A percentile compares a stretch with the other conserved stretches of the same genome.
These are phyloP conservation scores for Oscheius sp. DNA, from an alignment of 2,888 invertebrate species.

Conservation along the genomic window DNA sequence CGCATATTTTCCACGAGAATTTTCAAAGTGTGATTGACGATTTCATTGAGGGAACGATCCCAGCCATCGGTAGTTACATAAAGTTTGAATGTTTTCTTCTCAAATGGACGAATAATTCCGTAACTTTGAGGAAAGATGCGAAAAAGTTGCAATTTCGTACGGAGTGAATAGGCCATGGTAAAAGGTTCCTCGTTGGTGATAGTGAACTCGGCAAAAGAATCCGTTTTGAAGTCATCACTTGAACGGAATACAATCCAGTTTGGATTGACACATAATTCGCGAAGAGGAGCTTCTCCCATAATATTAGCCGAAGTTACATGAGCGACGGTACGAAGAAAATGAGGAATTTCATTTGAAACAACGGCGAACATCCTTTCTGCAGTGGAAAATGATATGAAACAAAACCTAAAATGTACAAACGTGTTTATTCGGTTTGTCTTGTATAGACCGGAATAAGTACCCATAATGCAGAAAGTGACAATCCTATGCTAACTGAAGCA, in stretches of 20 bases:
- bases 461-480: neutral
- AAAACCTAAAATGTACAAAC: no score
- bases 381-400: no score
- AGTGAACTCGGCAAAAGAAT: conserved; percentile 38
- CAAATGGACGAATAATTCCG: conserved; percentile 12
- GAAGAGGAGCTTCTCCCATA: neutral
- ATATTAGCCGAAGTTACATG: neutral
- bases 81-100: conserved; percentile 29
- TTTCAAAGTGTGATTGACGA: conserved; percentile 38
- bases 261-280: conserved; percentile 1
- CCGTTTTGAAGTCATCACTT: conserved; percentile 36
- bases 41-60: conserved; percentile 39
- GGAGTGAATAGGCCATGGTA: conserved; percentile 41
- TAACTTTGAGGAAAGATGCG: neutral
- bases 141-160: conserved; percentile 28
- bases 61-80: conserved; percentile 45
- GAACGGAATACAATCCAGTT: conserved; percentile 45
- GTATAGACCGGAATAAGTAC: neutral
- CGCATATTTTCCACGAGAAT: conserved; percentile 43
- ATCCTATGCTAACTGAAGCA: neutral
- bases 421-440: no score
- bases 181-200: conserved; percentile 44
- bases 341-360: neutral
- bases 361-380: no score
- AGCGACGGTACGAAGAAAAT: neutral